Base-by-base conservation (phyloP, 2,113 vertebrate species). In the Triplophysa dalaica region DNA sequence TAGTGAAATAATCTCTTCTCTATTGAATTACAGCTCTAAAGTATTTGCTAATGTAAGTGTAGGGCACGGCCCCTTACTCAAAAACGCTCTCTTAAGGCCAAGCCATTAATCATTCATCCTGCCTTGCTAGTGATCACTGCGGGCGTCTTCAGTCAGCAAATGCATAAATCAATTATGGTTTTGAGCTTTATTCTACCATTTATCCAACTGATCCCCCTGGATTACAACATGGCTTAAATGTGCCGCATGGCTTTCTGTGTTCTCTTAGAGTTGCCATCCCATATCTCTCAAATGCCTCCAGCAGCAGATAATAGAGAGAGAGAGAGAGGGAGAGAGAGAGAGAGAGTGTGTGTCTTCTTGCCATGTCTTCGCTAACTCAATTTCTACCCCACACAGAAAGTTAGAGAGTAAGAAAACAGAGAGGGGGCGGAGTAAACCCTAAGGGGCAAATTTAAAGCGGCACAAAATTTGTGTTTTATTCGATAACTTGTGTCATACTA, bases 91-190 rank as follows among this genome's bases (percentile, higher is more conserved):
- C 80, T 3, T 70, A 80, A 80, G 82, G 84, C 52, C 48, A 77
- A 38, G 75, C 85, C 83, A 87, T 91, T 87, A 87, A 90, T 93
- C 91, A 91, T 88, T 90, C 88, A 89, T 87, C 89, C 87, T 74
- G 79, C 83, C 84, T 79, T 79, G 58, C 84, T 61, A 75, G 69
- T 92, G 90, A 92, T 91, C 89, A 91, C 89, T 89, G 83, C 78
- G 82, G 89, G 87, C 83, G 83, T 90, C 89, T 91, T 89, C 78
- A 87, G 90, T 93, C 91, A 91, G 91, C 89, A 92, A 91, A 93
- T 92, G 91, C 91, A 92, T 92, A 90, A 93, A 94, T 92, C 91
- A 93, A 92, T 93, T 92, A 93, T 91, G 89, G 90, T 92, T 92
- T 93, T 92, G 92, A 93, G 91, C 90, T 92, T 92, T 89, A 88